Evolutionary conservation across 2,113 vertebrate genomes (phyloP).

Genomic region (Prinia subflava): DNA sequence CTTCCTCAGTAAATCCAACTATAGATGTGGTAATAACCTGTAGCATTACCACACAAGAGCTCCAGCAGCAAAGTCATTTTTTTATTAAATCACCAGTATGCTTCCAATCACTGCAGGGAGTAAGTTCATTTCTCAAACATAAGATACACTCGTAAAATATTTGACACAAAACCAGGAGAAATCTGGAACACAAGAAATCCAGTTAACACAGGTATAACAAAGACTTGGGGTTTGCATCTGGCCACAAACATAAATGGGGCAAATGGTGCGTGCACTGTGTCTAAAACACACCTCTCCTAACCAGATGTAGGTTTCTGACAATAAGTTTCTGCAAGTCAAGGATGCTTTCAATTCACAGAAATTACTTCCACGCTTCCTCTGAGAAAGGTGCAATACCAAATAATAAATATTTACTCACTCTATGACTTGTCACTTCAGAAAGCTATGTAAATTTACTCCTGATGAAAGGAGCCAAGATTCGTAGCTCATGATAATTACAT

Average conservation of each 20-base stretch:
- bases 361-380: neutral
- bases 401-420: neutral
- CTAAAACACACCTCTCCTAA: neutral
- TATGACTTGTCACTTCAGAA: neutral
- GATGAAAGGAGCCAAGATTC: neutral
- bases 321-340: neutral
- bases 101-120: neutral
- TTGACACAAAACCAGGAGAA: neutral
- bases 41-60: neutral
- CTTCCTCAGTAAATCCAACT: neutral
- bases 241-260: neutral
- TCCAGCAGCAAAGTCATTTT: neutral
- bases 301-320: neutral
- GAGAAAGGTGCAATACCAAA: neutral
- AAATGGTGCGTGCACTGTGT: rapidly evolving
- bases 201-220: neutral
- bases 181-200: neutral
- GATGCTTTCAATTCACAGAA: neutral
- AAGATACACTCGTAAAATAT: neutral
- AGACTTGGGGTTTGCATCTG: neutral
- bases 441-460: neutral
- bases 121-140: neutral
- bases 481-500: neutral
- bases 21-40: neutral
- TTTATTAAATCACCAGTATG: neutral